Base-by-base conservation (phyloP, 1,140 invertebrate species). In the Cydia amplana region DNA sequence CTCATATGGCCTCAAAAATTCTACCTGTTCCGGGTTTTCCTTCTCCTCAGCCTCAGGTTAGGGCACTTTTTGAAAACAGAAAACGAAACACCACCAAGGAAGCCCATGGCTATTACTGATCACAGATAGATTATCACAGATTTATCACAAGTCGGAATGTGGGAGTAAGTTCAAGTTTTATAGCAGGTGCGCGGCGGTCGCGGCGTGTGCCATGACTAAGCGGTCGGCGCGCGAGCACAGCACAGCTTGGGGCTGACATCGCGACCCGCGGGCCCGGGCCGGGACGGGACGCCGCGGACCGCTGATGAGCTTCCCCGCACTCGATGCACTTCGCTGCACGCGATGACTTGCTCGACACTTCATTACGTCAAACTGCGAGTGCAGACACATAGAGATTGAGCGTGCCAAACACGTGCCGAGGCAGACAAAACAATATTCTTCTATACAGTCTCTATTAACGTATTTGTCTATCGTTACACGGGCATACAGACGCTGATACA, bases 21-120 rank as follows among this genome's bases (percentile, higher is more conserved):
- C 76, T 80, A 85, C 82, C 84, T 84, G 75, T 67, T 74, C 23
- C 80, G 76, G 18, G 43, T 51, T 67, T 76, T 82, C 14, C 40
- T 75, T 79, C 79, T 89, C 78, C 83, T 84, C 12, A 89, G 28
- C 80, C 84, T 89, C 23, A 92, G 79, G 46, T 87, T 88, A 0
- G 90, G 90, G 73, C 90, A 92, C 85, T 88, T 91, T 87, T 91
- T 92, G 77, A 92, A 91, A 67, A 92, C 82, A 14, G 90, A 87
- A 36, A 91, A 90, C 32, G 90, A 87, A 20, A 91, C 83, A 74
- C 83, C 82, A 72, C 83, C 80, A 12, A 92, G 77, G 73, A 92
- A 91, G 51, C 90, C 90, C 90, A 92, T 92, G 73, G 55, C 20
- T 49, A 16, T 55, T n/a, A n/a, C n/a, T 60, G 55, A 75, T 80